phyloP scores from a whole-genome alignment of 2,113 vertebrate genomes.

The human region GRCh38 chr1:46362501-46363000 shows the following conservation, averaged over 20 bases:
- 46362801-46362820: background rate
- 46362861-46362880: background rate
- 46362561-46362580: background rate
- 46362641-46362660: background rate
- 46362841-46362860: background rate
- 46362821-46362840: background rate
- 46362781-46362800: background rate
- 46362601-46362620: background rate
- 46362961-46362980: background rate
- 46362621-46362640: background rate
- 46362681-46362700: constrained; percentile 12
- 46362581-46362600: background rate
- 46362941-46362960: constrained; percentile 48
- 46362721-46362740: background rate
- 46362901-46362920: constrained; percentile 35
- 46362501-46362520: background rate
- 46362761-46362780: background rate
- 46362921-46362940: background rate
- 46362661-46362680: background rate
- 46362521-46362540: background rate
- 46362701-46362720: constrained; percentile 5
- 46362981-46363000: background rate
- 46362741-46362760: background rate
- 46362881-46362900: constrained; percentile 38
- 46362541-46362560: background rate